These are phyloP conservation scores for Drosophila grimshawi DNA, from an alignment of 1,140 invertebrate species.

Conservation along the genomic window DNA sequence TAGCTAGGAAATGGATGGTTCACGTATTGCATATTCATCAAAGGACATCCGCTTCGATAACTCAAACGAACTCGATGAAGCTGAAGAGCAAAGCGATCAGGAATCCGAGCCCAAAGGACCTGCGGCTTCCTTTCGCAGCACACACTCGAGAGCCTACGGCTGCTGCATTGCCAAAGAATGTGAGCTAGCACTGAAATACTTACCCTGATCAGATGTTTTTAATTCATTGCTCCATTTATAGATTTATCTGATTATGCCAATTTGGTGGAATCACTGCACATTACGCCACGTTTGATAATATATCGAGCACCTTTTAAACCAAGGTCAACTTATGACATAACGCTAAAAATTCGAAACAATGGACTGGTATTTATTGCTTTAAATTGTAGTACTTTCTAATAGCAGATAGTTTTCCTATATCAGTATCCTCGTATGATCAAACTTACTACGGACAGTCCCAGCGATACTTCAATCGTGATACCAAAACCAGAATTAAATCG, in stretches of 20 bases:
- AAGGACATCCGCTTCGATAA: not conserved
- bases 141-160: not conserved
- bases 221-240: not conserved
- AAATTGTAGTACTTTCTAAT: no score
- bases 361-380: constrained; percentile 42
- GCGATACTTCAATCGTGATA: constrained; percentile 49
- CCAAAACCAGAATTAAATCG: constrained; percentile 27
- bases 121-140: not conserved
- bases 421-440: constrained; percentile 64
- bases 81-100: not conserved
- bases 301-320: constrained; percentile 22
- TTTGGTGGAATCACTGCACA: constrained; percentile 57
- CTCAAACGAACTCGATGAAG: not conserved
- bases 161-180: constrained; percentile 65
- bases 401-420: not conserved
- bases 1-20: not conserved
- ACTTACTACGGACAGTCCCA: constrained; percentile 56
- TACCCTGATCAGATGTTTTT: not conserved
- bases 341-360: constrained; percentile 47
- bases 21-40: not conserved
- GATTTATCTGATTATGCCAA: constrained; percentile 61
- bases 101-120: not conserved
- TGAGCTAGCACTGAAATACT: constrained; percentile 16
- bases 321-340: constrained; percentile 51
- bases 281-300: constrained; percentile 57